Evolutionary conservation across 2,797 vertebrate genomes (phyloP).

Genomic region (Euthynnus affinis): DNA sequence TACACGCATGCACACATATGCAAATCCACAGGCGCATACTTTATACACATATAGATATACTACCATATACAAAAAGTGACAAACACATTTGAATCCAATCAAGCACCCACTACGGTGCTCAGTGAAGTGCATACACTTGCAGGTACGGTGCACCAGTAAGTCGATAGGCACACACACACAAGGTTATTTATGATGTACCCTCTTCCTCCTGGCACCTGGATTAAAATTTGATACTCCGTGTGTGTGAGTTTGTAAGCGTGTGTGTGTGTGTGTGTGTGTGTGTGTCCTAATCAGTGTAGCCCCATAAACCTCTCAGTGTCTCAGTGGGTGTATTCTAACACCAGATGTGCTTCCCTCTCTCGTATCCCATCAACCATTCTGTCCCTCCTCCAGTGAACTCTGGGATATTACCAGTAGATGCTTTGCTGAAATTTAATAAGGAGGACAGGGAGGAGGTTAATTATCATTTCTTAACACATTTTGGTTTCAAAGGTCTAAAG

Average conservation of each 20-base stretch:
- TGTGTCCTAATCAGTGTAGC: conserved; percentile 66
- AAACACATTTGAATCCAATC: conserved; percentile 41
- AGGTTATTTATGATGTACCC: conserved; percentile 56
- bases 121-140: conserved; percentile 16
- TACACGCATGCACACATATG: not conserved
- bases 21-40: not conserved
- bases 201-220: conserved; percentile 45
- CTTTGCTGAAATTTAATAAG: conserved; percentile 70
- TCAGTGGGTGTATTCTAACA: conserved; percentile 72
- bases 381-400: conserved; percentile 67
- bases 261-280: conserved; percentile 17
- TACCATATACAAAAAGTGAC: conserved; percentile 12
- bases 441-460: conserved; percentile 66
- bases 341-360: conserved; percentile 75
- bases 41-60: not conserved
- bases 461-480: conserved; percentile 61
- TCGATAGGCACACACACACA: conserved; percentile 20
- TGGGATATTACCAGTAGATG: conserved; percentile 56
- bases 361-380: conserved; percentile 59
- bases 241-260: conserved; percentile 27
- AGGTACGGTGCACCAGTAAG: conserved; percentile 26
- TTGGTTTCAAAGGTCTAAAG: conserved; percentile 31
- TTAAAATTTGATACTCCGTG: conserved; percentile 46
- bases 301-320: conserved; percentile 71
- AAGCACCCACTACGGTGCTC: conserved; percentile 23